Base-by-base conservation (phyloP, 1,140 invertebrate genomes). In the Solenopsis invicta region DNA sequence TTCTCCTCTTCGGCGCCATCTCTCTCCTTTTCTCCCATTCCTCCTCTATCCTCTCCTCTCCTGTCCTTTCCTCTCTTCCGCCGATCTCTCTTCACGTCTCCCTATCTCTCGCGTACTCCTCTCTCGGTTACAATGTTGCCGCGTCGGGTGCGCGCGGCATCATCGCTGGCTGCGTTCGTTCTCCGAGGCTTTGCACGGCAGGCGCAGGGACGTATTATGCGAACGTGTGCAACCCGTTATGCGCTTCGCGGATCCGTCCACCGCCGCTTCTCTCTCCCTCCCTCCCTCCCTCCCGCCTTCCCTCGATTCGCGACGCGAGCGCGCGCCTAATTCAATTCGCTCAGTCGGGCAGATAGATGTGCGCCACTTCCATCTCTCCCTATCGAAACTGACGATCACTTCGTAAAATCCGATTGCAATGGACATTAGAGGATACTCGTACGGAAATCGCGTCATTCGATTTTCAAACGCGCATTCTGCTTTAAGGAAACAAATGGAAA, bases 101-200 rank as follows among this genome's bases (percentile, higher is more conserved):
- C 64, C 77, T 91, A 87, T 91, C 87, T 90, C 80, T 67, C 78
- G 37, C 59, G 81, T 87, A 78, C 75, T 87, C 85, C 76, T 67
- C 76, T 87, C 85, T 72, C 75, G 81, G 80, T 87, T 93, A 93
- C 93, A 94, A 93, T 93, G 93, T 94, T 94, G 93, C 93, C 92
- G 92, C 90, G 89, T 91, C 88, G 88, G 88, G 72, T 80, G 77
- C 71, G 64, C 74, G 61, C 82, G 61, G 87, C 90, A 86, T 84
- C 90, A 86, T 84, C 69, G 80, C 80, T 61, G 69, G 89, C 54
- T 77, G 89, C 84, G 66, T 64, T 71, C 77, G 48, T 8, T 62
- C 86, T 86, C 86, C 66, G 89, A 82, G 78, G 66, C 81, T 88
- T 86, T 37, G 54, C 80, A 84, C 56, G 62, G 62, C 77, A 80